Evolutionary conservation across 2,113 vertebrate genomes (phyloP).

Genomic region (Muscicapa adusta): DNA sequence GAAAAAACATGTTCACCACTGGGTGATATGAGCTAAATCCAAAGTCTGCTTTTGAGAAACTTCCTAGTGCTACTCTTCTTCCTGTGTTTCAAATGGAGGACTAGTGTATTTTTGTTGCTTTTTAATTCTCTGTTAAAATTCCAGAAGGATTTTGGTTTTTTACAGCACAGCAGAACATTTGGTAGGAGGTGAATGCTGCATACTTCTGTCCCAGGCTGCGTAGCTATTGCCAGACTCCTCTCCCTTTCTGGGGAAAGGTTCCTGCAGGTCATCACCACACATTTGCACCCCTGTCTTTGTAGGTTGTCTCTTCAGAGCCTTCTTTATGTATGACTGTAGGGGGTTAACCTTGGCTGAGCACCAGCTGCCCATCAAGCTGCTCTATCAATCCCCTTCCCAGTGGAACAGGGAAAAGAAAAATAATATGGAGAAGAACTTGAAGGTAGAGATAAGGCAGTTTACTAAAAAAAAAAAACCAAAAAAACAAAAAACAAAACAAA

Average conservation of each 20-base stretch:
- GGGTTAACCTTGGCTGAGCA: neutral
- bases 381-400: neutral
- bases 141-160: neutral
- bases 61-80: neutral
- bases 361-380: neutral
- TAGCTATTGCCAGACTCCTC: neutral
- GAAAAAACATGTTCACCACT: neutral
- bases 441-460: neutral
- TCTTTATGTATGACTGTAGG: neutral
- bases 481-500: no score
- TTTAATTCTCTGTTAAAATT: neutral
- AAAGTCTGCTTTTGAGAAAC: neutral
- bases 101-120: neutral
- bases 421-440: neutral
- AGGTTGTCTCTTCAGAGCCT: neutral
- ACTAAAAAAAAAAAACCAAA: neutral
- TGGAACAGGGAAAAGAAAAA: neutral
- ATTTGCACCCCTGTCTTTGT: neutral
- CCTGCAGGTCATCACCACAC: fast-evolving
- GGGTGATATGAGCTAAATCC: neutral
- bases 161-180: neutral
- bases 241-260: neutral
- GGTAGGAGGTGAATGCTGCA: neutral
- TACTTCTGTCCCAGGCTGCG: neutral
- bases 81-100: neutral